Evolutionary conservation across 92 coral and sea anemone species (phyloP).

Genomic region (Palythoa heliodiscus): DNA sequence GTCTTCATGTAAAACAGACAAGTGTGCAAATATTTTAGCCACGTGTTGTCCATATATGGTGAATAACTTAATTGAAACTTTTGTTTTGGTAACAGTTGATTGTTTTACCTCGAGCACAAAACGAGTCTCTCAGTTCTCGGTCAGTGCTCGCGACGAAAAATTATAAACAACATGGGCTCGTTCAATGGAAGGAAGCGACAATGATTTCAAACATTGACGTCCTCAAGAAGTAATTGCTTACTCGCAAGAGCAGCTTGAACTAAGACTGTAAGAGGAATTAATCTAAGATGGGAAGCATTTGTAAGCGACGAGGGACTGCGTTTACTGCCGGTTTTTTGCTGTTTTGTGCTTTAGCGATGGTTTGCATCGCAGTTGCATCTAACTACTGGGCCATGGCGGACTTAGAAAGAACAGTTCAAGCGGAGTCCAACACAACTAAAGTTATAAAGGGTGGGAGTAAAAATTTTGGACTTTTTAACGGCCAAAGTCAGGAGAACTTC

Average conservation of each 20-base stretch:
- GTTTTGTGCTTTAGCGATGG: conserved; percentile 66
- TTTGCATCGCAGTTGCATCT: conserved; percentile 66
- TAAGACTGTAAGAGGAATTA: conserved; percentile 2
- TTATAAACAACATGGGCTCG: conserved; percentile 24
- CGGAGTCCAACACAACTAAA: conserved; percentile 46
- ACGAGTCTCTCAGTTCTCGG: background rate
- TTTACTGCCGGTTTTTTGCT: conserved; percentile 63
- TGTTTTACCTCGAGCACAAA: background rate
- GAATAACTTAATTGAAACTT: conserved; percentile 21
- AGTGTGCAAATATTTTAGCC: background rate
- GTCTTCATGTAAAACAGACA: background rate
- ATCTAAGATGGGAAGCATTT: conserved; percentile 61
- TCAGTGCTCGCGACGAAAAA: background rate
- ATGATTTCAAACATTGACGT: conserved; percentile 17
- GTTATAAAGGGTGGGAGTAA: conserved; percentile 66
- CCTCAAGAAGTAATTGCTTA: conserved; percentile 35
- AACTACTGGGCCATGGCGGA: conserved; percentile 82
- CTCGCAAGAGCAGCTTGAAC: conserved; percentile 11
- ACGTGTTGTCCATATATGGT: conserved; percentile 40
- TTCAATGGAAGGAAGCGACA: conserved; percentile 21
- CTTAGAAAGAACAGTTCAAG: conserved; percentile 52
- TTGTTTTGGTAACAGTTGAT: conserved; percentile 42
- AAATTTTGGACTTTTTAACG: conserved; percentile 79
- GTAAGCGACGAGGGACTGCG: conserved; percentile 78
- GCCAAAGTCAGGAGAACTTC: conserved; percentile 53